Evolutionary conservation across 1,140 invertebrate genomes (phyloP).

Genomic region (Mactra quadrangularis): DNA sequence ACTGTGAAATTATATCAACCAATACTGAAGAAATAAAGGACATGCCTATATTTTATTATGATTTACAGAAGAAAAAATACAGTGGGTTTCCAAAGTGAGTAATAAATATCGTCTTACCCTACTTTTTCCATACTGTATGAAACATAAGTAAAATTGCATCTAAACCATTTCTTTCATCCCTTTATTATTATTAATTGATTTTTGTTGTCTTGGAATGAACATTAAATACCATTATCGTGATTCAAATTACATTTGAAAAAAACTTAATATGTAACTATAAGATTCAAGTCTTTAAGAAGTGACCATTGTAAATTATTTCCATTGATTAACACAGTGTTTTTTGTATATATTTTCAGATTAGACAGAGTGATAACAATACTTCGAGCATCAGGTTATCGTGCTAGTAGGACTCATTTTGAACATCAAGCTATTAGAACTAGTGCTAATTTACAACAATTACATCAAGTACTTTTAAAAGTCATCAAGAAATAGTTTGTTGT

Average conservation of each 20-base stretch:
- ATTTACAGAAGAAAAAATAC: constrained; percentile 32
- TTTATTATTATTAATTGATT: too few relatives aligned
- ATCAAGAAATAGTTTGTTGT: neutral
- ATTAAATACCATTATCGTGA: too few relatives aligned
- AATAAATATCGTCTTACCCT: too few relatives aligned
- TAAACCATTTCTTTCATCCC: too few relatives aligned
- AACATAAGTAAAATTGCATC: too few relatives aligned
- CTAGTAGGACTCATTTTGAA: constrained; percentile 51
- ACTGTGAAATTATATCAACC: neutral
- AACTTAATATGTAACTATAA: too few relatives aligned
- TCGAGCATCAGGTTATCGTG: constrained; percentile 23
- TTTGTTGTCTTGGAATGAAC: too few relatives aligned
- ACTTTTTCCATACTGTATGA: too few relatives aligned
- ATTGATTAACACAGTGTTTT: too few relatives aligned
- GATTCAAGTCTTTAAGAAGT: too few relatives aligned
- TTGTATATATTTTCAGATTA: constrained; percentile 35
- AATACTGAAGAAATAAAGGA: neutral
- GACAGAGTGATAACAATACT: constrained; percentile 20
- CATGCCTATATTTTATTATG: constrained; percentile 53
- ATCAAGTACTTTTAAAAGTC: constrained; percentile 7
- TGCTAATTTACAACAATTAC: constrained; percentile 19
- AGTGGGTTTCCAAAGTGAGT: constrained; percentile 44
- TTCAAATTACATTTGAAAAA: too few relatives aligned
- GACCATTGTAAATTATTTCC: too few relatives aligned
- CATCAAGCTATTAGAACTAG: constrained; percentile 31